A percentile compares a stretch with the other conserved stretches of the same genome.
Conservation (phyloP, 2,797 vertebrate species). For the Cryptoprocta ferox region DNA sequence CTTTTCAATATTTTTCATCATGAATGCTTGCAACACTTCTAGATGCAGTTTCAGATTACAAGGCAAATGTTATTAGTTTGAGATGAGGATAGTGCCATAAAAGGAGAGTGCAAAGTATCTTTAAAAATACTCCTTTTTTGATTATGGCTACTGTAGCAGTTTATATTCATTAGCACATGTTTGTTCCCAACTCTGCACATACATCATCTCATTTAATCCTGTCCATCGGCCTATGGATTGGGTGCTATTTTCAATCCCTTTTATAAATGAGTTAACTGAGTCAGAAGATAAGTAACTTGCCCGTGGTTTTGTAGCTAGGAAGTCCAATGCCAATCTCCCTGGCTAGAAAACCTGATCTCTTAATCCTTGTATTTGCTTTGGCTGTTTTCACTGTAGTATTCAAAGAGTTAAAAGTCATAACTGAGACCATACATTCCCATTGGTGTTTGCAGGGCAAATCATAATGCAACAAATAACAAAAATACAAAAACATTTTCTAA, state of each 20-base stretch:
- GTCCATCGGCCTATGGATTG: background rate
- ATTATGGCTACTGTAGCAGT: background rate
- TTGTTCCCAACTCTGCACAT: background rate
- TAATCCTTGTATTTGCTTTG: background rate
- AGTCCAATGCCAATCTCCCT: background rate
- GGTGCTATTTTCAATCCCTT: background rate
- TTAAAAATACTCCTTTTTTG: background rate
- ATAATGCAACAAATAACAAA: slow-evolving; percentile 5
- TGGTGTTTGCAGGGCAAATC: slow-evolving; percentile 51
- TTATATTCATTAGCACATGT: background rate
- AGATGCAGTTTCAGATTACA: background rate
- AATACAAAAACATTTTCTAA: slow-evolving; percentile 26
- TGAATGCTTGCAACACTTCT: background rate
- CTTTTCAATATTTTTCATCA: background rate
- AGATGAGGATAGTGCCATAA: background rate
- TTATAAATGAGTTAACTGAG: background rate
- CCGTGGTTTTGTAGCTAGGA: background rate
- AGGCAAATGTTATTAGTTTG: background rate
- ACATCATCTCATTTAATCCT: background rate
- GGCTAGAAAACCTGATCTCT: slow-evolving; percentile 1
- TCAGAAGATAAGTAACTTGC: background rate
- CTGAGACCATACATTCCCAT: slow-evolving; percentile 27
- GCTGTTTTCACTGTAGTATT: slow-evolving; percentile 61
- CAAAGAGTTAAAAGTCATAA: slow-evolving; percentile 55
- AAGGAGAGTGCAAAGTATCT: background rate